Conservation (phyloP, 2,113 vertebrate species). For the Panurus biarmicus region DNA sequence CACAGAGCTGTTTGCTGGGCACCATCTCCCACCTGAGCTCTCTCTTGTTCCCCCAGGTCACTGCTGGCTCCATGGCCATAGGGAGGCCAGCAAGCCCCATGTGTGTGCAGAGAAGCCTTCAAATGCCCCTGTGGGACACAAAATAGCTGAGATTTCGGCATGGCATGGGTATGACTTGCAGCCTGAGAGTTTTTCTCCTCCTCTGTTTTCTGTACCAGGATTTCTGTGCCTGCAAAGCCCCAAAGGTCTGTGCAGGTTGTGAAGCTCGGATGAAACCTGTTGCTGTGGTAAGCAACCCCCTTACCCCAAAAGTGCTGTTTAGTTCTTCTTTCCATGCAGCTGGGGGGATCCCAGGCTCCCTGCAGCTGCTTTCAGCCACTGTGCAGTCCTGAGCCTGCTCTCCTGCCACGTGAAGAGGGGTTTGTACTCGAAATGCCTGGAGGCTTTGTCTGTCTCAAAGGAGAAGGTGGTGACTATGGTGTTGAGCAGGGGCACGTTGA, state of each 20-base stretch:
- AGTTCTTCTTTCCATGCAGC: not conserved
- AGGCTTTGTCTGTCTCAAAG: slow-evolving; percentile 41
- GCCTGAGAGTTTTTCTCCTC: not conserved
- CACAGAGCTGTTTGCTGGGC: not conserved
- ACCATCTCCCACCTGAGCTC: not conserved
- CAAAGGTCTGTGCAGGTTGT: not conserved
- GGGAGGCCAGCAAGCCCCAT: not conserved
- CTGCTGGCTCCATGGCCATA: not conserved
- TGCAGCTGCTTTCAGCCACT: not conserved
- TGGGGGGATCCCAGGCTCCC: not conserved
- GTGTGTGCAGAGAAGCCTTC: not conserved
- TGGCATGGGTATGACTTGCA: not conserved
- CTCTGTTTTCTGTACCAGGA: not conserved
- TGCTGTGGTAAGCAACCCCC: not conserved
- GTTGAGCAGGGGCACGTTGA: slow-evolving; percentile 4
- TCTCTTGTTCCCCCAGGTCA: not conserved
- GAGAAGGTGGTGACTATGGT: not conserved
- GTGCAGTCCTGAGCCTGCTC: slow-evolving; percentile 15
- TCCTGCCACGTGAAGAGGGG: slow-evolving; percentile 32
- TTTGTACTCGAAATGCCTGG: slow-evolving; percentile 35
- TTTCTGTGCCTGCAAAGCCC: not conserved
- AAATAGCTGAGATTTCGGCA: not conserved
- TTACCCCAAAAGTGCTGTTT: not conserved
- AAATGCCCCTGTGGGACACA: not conserved
- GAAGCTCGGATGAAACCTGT: not conserved